Base-by-base conservation (phyloP, 53 echinoderm and acorn worm species). In the Holothuria scabra region DNA sequence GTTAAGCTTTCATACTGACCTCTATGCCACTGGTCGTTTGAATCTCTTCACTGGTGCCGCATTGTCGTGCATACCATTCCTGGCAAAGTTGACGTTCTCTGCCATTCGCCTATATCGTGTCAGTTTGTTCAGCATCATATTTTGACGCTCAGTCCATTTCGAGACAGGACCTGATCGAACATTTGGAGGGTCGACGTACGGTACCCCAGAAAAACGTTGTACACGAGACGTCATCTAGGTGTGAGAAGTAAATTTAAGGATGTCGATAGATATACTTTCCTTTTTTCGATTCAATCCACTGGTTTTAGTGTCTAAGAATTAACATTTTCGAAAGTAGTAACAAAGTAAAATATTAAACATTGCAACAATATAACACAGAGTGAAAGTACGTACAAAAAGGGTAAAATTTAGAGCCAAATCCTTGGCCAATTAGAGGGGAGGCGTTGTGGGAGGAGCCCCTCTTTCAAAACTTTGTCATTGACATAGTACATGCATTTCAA, bases 91-190 rank as follows among this genome's bases (percentile, higher is more conserved):
- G 13, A 46, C 44, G 18, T 71, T 46, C 44, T 71, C 78, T 18
- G 78, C 78, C 78, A 76, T 57, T 56, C 78, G 49, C 20, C 78
- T 24, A 33, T 56, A 76, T 12, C 78, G 56, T 19, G 57, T 76
- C 56, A 76, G 52, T 12, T 76, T 76, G 30, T 76, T 56, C 78
- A 76, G 19, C 78, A 76, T 76, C 78, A 76, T 76, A 4, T 76
- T 29, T 28, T 28, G 78, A 31, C 78, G 78, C 57, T 76, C 78
- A 2, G 52, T 31, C 78, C 78, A 76, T 57, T 76, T 76, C 18
- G 78, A 76, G 25, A 76, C 2, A 24, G 52, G 55, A 24, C 75
- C 49, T 11, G 78, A 28, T 11, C 78, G 56, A 56, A 76, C 30
- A 19, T 30, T 25, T 8, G 71, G 71, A 12, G 56, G 31, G 11